phyloP scores from a whole-genome alignment of 2,113 vertebrate genomes.

The Nibea albiflora region DNA sequence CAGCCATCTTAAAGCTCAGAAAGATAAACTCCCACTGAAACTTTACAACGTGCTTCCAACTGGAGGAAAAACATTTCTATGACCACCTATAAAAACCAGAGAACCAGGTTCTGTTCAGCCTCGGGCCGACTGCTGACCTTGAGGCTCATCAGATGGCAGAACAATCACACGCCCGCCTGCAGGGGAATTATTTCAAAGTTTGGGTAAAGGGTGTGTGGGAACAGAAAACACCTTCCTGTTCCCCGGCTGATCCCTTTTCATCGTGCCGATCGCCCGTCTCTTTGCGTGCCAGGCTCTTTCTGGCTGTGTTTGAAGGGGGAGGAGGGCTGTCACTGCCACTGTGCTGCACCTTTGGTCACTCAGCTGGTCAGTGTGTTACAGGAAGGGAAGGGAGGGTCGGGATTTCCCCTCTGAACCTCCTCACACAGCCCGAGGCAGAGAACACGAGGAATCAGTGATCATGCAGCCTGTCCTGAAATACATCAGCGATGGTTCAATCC shows the following conservation, averaged over 20 bases:
- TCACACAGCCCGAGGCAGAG: conserved; percentile 4
- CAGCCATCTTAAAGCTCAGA: not conserved
- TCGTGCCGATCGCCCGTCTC: conserved; percentile 36
- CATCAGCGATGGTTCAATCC: not conserved
- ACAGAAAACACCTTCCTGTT: conserved; percentile 66
- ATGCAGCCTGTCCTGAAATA: not conserved
- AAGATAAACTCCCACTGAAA: not conserved
- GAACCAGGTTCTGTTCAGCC: not conserved
- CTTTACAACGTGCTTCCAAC: not conserved
- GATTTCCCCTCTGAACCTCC: conserved; percentile 56
- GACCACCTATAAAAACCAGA: not conserved
- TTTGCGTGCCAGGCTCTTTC: conserved; percentile 64
- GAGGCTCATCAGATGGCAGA: conserved; percentile 9
- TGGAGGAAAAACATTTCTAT: not conserved
- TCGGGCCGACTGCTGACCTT: conserved; percentile 8
- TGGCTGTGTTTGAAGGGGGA: conserved; percentile 25
- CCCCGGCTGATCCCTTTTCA: conserved; percentile 48
- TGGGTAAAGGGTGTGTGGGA: conserved; percentile 49
- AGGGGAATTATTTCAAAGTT: conserved; percentile 55
- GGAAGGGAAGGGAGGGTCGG: conserved; percentile 64
- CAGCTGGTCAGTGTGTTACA: conserved; percentile 39
- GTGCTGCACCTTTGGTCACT: conserved; percentile 37
- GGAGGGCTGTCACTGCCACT: conserved; percentile 15
- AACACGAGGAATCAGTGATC: not conserved
- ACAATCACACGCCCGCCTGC: conserved; percentile 9